Evolutionary conservation across 2,113 vertebrate species (phyloP).

Genomic region (Mobula hypostoma): DNA sequence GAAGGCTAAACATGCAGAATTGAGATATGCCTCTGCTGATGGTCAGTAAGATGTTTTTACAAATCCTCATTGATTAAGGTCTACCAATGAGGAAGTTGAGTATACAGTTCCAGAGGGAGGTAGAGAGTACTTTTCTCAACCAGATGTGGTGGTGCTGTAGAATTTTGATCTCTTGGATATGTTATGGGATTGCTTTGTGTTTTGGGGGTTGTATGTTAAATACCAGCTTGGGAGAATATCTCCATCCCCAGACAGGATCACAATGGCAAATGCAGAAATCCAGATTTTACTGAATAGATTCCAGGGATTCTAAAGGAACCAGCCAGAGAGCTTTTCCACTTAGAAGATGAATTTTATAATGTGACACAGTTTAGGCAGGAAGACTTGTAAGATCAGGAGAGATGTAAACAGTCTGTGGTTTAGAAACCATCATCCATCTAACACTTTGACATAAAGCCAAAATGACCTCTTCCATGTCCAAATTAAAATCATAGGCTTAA

Average conservation of each 20-base stretch:
- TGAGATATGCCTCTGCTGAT: too few relatives aligned
- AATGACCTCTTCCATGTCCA: background rate
- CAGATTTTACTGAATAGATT: background rate
- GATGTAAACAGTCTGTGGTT: background rate
- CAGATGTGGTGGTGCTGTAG: too few relatives aligned
- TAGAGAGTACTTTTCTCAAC: too few relatives aligned
- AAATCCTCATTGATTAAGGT: too few relatives aligned
- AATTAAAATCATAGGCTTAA: background rate
- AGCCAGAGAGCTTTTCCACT: background rate
- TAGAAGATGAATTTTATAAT: background rate
- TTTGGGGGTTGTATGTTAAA: background rate
- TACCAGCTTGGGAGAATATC: background rate
- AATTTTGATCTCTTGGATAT: too few relatives aligned
- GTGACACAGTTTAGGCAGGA: background rate
- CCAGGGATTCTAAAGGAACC: background rate
- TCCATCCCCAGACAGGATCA: background rate
- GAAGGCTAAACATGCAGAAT: too few relatives aligned
- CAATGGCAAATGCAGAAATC: background rate
- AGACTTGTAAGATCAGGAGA: background rate
- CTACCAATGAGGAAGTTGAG: too few relatives aligned
- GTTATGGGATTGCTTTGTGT: background rate
- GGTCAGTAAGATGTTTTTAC: too few relatives aligned
- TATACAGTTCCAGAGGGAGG: too few relatives aligned
- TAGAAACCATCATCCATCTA: background rate
- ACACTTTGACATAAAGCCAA: background rate